Evolutionary conservation across 2,113 vertebrate species (phyloP).

Genomic region (Fulmarus glacialis): DNA sequence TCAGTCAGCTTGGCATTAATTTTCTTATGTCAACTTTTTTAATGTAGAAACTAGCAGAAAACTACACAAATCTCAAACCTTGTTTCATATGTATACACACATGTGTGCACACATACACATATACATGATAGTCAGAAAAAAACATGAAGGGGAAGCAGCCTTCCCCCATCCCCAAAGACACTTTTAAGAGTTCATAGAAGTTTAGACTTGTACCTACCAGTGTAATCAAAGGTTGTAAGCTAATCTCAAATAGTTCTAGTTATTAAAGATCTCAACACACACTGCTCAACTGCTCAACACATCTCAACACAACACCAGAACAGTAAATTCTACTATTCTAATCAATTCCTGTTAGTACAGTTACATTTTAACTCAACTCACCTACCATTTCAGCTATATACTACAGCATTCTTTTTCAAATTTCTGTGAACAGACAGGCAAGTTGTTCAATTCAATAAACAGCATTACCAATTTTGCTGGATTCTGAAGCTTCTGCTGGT

Average conservation of each 20-base stretch:
- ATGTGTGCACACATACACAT: fast-evolving
- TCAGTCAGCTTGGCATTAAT: neutral
- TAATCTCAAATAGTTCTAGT: neutral
- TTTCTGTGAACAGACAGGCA: neutral
- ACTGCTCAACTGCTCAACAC: neutral
- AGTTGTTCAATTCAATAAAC: neutral
- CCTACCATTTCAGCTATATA: neutral
- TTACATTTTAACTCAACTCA: neutral
- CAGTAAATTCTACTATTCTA: neutral
- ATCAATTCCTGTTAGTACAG: neutral
- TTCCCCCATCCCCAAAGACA: neutral
- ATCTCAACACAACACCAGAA: neutral
- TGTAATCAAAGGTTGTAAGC: neutral
- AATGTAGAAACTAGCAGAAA: neutral
- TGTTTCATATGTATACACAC: neutral
- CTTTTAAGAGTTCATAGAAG: neutral
- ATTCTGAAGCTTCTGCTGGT: neutral
- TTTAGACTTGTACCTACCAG: neutral
- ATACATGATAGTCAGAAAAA: neutral
- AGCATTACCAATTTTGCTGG: neutral
- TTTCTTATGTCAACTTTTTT: neutral
- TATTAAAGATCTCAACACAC: neutral
- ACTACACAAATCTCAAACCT: neutral
- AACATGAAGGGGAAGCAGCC: fast-evolving
- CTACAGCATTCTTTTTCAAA: neutral